Base-by-base conservation (phyloP, 1,140 invertebrate genomes). In the Leguminivora glycinivorella region DNA sequence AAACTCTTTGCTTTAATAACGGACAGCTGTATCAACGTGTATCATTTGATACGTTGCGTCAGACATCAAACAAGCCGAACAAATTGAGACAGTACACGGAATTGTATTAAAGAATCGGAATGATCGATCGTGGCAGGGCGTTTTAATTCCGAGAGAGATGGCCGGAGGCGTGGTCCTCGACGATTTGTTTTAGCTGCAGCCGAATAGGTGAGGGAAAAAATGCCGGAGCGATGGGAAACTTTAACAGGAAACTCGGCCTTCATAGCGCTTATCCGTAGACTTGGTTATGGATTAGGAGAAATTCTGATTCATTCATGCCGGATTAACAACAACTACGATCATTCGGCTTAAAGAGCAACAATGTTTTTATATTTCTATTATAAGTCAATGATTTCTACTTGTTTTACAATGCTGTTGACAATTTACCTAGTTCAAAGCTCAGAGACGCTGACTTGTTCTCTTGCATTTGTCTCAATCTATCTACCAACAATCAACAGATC, bases 81-180 rank as follows among this genome's bases (percentile, higher is more conserved):
- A 87, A 89, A 91, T 91, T 89, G 89, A 86, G 87, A 85, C 85
- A 82, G 86, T 88, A 91, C 84, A 82, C 81, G 73, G 76, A 78
- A 82, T 91, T 85, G 84, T 89, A 89, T 89, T 87, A 89, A 89
- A 85, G 88, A 89, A 88, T 89, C 78, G 81, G 80, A 89, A 90
- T 91, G 89, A 91, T 91, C 89, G 89, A 91, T 91, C 83, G 87
- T 75, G 84, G 76, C 78, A 82, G 87, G 83, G 88, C 86, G 89
- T 91, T 90, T 91, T 91, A 91, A 91, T 91, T 90, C 90, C 83
- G 88, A 91, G 89, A 82, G 82, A 87, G 85, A 87, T 78, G 78
- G 77, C 76, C 79, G 87, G 80, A 85, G 89, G 87, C 88, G 87
- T 89, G 88, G 85, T 83, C 78, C 75, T 72, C 83, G 84, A 87